Evolutionary conservation across 2,113 vertebrate genomes (phyloP), one percentile per base, ranked within the genome.

Genomic region (Cottus gobio): DNA sequence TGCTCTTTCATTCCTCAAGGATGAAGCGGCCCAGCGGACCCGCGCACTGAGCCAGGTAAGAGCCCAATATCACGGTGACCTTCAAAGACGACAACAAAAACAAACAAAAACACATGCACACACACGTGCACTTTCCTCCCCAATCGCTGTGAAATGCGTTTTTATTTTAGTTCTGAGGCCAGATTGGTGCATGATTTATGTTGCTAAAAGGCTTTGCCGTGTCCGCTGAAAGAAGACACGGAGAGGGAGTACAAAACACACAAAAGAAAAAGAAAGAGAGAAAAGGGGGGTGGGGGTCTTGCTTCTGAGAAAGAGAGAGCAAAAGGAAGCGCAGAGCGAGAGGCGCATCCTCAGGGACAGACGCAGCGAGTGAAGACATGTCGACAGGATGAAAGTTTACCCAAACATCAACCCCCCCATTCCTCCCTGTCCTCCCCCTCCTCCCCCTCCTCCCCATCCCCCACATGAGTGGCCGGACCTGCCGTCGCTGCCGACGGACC

Each of bases 1-100:
- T 74, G 54, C 66, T 93, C 92, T 93, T 92, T 94, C 91, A 72
- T 87, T 93, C 85, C 90, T 91, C 86, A 88, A 93, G 89, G 85
- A 94, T 94, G 93, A 92, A 92, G 89, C 87, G 84, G 83, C 82
- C n/a, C 69, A 37, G 84, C 30, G 75, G 79, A 71, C 71, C 77
- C 79, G 48, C 84, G 72, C 67, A 76, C 80, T 94, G 77, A 94
- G 80, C 79, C 85, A 91, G 91, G 93, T 94, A 82, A 71, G 90
- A 31, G 42, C 74, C 67, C 30, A 80, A 67, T 48, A 75, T 46
- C 72, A 37, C 0, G n/a, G 30, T 77, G 82, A 77, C 77, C 69
- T 73, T 85, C 71, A 84, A 37, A 82, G 22, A 60, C 26, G 31
- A 56, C 24, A 11, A 24, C 22, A 4, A 24, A 22, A 26, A 54